Conservation (phyloP, 2,113 vertebrate genomes). For the Pteropus alecto region DNA sequence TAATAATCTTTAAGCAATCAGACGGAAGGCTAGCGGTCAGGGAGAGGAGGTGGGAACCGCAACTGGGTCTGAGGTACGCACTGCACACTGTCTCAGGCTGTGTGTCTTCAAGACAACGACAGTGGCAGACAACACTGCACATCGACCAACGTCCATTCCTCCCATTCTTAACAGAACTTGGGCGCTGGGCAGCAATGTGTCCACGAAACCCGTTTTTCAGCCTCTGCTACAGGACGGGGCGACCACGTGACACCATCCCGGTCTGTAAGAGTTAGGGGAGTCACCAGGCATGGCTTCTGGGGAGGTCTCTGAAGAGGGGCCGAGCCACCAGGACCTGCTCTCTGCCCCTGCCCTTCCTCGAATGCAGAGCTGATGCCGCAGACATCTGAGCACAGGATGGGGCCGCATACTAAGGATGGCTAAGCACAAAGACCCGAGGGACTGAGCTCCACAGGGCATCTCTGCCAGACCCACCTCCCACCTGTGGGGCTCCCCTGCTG, state of each 20-base stretch:
- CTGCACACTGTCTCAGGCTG: rapidly evolving
- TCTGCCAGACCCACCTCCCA: rapidly evolving
- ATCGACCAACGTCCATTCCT: too few relatives aligned
- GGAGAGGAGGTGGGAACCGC: rapidly evolving
- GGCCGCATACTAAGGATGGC: rapidly evolving
- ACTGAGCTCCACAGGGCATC: neutral
- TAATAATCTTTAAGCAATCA: neutral
- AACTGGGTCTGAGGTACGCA: rapidly evolving
- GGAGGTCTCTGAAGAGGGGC: neutral
- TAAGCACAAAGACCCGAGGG: neutral
- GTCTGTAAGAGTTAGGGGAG: too few relatives aligned
- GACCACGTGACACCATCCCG: rapidly evolving
- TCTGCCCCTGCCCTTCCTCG: neutral
- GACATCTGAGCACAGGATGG: rapidly evolving
- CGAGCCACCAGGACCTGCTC: neutral
- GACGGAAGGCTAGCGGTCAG: neutral
- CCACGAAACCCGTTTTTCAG: neutral
- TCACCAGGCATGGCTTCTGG: neutral
- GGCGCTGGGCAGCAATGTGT: neutral
- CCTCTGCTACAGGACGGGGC: rapidly evolving
- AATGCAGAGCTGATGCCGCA: neutral
- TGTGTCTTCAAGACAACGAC: neutral
- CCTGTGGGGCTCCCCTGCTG: neutral
- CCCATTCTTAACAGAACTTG: neutral
- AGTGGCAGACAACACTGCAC: rapidly evolving